These are phyloP conservation scores for Diadema setosum DNA, from an alignment of 35 echinoderm and acorn worm species.

Conservation along the genomic window DNA sequence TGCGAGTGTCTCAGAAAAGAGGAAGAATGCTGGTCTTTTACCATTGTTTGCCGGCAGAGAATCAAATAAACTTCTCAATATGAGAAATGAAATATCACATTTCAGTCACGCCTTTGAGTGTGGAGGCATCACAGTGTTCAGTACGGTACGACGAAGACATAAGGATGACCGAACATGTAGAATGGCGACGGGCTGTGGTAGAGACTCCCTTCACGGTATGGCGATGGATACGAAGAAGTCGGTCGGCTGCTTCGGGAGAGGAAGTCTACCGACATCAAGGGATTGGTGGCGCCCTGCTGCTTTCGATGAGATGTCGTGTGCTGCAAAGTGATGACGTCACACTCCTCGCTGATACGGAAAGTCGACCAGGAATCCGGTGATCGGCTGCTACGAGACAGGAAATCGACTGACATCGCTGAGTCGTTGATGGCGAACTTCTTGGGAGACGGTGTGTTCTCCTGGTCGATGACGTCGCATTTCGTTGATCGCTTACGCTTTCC, in stretches of 20 bases:
- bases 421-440: not conserved
- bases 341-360: not conserved
- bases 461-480: not conserved
- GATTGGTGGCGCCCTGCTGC: not conserved
- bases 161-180: not conserved
- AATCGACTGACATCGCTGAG: not conserved
- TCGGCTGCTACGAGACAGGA: not conserved
- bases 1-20: too few relatives aligned
- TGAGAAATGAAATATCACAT: too few relatives aligned
- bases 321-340: not conserved
- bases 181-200: not conserved
- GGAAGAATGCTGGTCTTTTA: too few relatives aligned
- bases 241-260: not conserved
- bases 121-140: too few relatives aligned
- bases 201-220: not conserved
- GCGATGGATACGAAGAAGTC: not conserved
- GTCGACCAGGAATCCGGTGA: not conserved
- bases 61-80: too few relatives aligned
- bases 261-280: not conserved
- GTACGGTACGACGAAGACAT: not conserved
- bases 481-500: not conserved
- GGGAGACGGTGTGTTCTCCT: not conserved
- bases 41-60: too few relatives aligned
- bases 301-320: not conserved
- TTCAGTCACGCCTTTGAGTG: too few relatives aligned